These are phyloP conservation scores for Hemicentrotus pulcherrimus DNA, from an alignment of 35 echinoderm and acorn worm species.

Conservation along the genomic window DNA sequence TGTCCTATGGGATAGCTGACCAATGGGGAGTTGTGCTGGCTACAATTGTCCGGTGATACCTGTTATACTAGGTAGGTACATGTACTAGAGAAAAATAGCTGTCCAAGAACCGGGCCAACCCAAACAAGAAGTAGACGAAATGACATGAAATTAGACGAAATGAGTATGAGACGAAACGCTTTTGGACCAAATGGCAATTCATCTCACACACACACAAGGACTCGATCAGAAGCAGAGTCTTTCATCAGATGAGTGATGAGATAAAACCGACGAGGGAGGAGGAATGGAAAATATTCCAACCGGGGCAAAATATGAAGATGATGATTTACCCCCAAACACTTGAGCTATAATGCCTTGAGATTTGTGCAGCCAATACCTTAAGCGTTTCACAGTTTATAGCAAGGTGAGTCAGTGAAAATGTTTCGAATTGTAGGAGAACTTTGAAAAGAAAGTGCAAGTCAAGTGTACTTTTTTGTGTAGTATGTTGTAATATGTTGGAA, in stretches of 20 bases:
- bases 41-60: too few relatives aligned
- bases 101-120: too few relatives aligned
- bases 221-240: neutral
- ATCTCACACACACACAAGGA: neutral
- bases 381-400: neutral
- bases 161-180: neutral
- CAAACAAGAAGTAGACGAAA: too few relatives aligned
- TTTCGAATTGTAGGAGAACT: neutral
- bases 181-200: neutral
- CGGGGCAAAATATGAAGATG: neutral
- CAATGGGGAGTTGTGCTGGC: too few relatives aligned
- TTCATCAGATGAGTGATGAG: neutral
- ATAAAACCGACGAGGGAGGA: neutral
- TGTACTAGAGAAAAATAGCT: too few relatives aligned
- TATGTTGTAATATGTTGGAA: too few relatives aligned
- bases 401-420: neutral
- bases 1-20: too few relatives aligned
- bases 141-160: too few relatives aligned
- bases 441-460: neutral
- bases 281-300: neutral
- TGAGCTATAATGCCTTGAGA: neutral
- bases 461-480: neutral
- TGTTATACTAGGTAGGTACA: too few relatives aligned
- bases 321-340: neutral
- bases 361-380: neutral